phyloP scores from a whole-genome alignment of 2,888 invertebrate genomes.

The Linnaemya vulpina region DNA sequence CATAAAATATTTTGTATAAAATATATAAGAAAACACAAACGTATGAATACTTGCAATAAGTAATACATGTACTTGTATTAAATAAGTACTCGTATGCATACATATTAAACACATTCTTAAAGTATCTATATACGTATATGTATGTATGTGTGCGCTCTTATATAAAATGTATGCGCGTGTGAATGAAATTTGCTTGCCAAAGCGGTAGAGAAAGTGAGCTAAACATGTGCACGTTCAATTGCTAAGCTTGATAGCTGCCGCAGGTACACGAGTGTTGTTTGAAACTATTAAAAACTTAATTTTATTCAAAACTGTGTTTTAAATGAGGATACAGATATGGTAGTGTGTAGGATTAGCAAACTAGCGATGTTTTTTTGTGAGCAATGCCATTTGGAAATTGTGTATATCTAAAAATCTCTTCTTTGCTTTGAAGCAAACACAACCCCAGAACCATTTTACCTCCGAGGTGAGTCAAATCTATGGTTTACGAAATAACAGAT shows the following conservation, averaged over 20 bases:
- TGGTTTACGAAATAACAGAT: too few species aligned
- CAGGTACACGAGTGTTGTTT: constrained; percentile 31
- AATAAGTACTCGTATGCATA: constrained; percentile 51
- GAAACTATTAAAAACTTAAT: constrained; percentile 52
- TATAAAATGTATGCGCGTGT: neutral
- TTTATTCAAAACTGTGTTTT: neutral
- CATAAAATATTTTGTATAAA: constrained; percentile 35
- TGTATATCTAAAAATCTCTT: neutral
- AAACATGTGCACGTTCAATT: constrained; percentile 46
- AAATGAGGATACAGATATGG: constrained; percentile 6
- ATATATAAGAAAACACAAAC: constrained; percentile 24
- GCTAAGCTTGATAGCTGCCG: constrained; percentile 36
- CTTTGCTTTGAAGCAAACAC: too few species aligned
- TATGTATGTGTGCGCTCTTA: neutral
- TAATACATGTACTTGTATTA: constrained; percentile 41
- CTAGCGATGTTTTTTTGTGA: neutral
- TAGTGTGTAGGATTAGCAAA: constrained; percentile 35
- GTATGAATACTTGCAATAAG: constrained; percentile 52
- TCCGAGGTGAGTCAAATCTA: too few species aligned
- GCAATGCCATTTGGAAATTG: neutral
- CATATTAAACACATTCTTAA: constrained; percentile 18
- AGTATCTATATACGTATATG: neutral
- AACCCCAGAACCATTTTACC: too few species aligned
- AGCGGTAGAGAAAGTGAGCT: constrained; percentile 39
- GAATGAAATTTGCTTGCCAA: constrained; percentile 5